A percentile compares a stretch with the other conserved stretches of the same genome.
Evolutionary conservation across 2,797 vertebrate species (phyloP).

Genomic region (Pseudochaenichthys georgianus): DNA sequence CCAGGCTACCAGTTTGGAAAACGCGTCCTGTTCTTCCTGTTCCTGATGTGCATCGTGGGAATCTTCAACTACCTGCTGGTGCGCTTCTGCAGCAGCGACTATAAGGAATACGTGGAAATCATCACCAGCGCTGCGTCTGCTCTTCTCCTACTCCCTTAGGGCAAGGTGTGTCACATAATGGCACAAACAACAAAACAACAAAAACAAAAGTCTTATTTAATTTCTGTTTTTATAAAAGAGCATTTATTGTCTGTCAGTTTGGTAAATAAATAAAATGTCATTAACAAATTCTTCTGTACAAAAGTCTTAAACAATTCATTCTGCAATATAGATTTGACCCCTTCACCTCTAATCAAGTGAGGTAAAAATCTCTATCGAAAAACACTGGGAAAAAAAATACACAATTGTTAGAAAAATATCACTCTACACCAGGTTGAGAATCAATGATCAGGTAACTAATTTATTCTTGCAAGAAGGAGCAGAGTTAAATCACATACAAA

Average conservation of each 20-base stretch:
- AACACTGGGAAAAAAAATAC: background rate
- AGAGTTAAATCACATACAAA: no score
- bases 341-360: background rate
- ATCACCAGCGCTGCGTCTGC: constrained; percentile 89
- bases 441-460: no score
- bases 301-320: background rate
- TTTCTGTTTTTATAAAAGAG: constrained; percentile 12
- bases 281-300: background rate
- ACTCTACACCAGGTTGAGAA: no score
- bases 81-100: constrained; percentile 85
- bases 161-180: background rate
- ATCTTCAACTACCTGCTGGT: constrained; percentile 90
- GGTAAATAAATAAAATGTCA: constrained; percentile 7
- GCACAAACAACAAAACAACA: background rate
- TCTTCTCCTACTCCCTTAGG: constrained; percentile 91
- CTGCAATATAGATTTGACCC: background rate
- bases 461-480: no score
- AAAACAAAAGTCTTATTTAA: constrained; percentile 3
- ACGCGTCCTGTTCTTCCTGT: constrained; percentile 91
- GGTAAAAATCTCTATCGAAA: background rate
- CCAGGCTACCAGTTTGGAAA: constrained; percentile 96
- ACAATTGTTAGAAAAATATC: background rate
- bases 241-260: constrained; percentile 49
- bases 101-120: constrained; percentile 89
- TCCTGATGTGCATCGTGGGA: constrained; percentile 92